Base-by-base conservation (phyloP, 2,888 invertebrate genomes). In the Rhingia campestris region DNA sequence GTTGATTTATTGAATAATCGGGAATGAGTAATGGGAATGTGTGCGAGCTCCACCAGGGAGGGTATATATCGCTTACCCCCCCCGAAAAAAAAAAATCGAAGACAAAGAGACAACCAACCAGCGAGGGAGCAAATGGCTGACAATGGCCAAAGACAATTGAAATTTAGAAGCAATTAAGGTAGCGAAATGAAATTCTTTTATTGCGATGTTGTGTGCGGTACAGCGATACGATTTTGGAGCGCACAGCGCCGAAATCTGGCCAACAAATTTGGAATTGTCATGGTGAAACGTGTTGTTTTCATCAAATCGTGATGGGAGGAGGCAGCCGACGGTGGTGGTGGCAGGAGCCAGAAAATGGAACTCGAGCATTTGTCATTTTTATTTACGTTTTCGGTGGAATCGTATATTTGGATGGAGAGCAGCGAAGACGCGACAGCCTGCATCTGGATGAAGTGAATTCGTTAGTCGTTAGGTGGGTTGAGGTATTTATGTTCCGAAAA, bases 111-210 rank as follows among this genome's bases (percentile, higher is more conserved):
- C 7, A 41, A 32, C 7, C 49, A 53, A 54, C 14, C 32, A 54
- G 32, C 5, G 32, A n/a, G 33, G 14, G 69, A 61, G 43, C 35
- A 72, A 51, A 75, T 76, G 4, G 58, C 73, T 73, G 82, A 72
- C 81, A 73, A 77, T 67, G 74, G 54, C 64, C 69, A 74, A 67
- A 75, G 74, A 84, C 84, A 84, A 84, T 84, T 75, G 66, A 84
- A 80, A 84, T 84, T 84, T 80, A 80, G 84, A 84, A 84, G 84
- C 84, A 84, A 84, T 84, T 84, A 84, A 84, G 84, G 74, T 69
- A 79, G 74, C 80, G 63, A 84, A 79, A 81, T 81, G 70, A 67
- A 81, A 76, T 76, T 76, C 76, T 51, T 76, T 69, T 73, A 69
- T 80, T 80, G 80, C 61, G 45, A 32, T 41, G 45, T 33, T 53